Conservation (phyloP, 2,797 vertebrate genomes). For the Pseudomugil tenellus region DNA sequence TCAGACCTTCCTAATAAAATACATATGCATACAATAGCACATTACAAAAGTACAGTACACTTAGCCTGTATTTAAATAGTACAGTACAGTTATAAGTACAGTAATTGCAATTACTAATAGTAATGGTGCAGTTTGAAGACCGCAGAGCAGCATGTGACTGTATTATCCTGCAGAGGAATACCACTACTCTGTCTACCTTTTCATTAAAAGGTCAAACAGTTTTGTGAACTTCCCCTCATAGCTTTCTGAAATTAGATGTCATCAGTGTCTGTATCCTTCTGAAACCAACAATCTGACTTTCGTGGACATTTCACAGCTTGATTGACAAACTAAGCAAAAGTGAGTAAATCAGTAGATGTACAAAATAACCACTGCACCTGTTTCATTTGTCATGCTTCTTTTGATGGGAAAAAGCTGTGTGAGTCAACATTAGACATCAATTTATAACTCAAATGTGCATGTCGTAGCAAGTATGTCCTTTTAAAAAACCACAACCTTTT, state of each 20-base stretch:
- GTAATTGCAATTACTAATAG: no score
- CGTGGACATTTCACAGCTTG: slow-evolving; percentile 11
- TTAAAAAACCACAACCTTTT: not conserved
- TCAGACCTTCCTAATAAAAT: no score
- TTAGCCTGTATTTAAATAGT: not conserved
- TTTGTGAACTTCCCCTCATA: slow-evolving; percentile 6
- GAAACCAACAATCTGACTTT: slow-evolving; percentile 14
- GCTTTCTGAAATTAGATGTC: slow-evolving; percentile 10
- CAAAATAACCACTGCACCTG: not conserved
- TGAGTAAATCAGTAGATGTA: not conserved
- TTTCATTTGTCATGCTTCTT: not conserved
- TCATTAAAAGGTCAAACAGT: slow-evolving; percentile 1
- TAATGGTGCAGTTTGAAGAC: no score
- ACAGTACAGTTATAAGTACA: no score
- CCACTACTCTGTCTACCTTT: not conserved
- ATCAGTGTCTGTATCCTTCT: slow-evolving; percentile 17
- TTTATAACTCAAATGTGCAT: not conserved
- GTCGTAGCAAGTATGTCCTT: not conserved
- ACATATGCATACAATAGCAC: no score
- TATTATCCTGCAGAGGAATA: not conserved
- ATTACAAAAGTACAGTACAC: not conserved
- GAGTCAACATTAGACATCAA: slow-evolving; percentile 4
- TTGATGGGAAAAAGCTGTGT: not conserved
- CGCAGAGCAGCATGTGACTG: not conserved
- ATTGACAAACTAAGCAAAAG: slow-evolving; percentile 9